Evolutionary conservation across 2,888 invertebrate genomes (phyloP).

Genomic region (Pecten maximus): DNA sequence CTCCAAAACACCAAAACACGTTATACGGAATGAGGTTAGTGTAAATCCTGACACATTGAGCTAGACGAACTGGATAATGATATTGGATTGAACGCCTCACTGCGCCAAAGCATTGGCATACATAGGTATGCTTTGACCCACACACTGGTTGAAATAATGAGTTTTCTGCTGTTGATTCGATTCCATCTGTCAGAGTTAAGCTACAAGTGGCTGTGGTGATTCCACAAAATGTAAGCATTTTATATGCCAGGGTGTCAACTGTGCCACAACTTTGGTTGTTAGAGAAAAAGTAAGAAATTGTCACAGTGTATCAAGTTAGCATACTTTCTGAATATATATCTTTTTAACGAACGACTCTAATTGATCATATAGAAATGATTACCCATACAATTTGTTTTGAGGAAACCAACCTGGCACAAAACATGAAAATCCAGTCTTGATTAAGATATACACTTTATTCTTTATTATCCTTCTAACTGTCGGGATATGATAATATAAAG

Average conservation of each 20-base stretch:
- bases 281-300: too few relatives aligned
- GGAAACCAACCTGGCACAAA: too few relatives aligned
- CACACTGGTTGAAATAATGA: background rate
- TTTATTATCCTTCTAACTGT: too few relatives aligned
- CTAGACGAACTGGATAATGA: background rate
- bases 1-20: background rate
- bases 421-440: too few relatives aligned
- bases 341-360: too few relatives aligned
- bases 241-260: background rate
- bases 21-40: background rate
- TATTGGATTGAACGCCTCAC: conserved; percentile 4
- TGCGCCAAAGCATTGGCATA: background rate
- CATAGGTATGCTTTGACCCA: background rate
- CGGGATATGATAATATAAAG: too few relatives aligned
- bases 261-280: background rate
- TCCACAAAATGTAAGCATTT: background rate
- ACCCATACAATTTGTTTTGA: too few relatives aligned
- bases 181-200: background rate
- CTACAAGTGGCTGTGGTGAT: background rate
- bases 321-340: too few relatives aligned
- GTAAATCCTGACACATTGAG: background rate
- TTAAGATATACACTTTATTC: too few relatives aligned
- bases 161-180: background rate
- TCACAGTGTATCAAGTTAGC: too few relatives aligned
- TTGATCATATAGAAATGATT: too few relatives aligned